These are phyloP conservation scores for Leptinotarsa undecemlineata DNA, from an alignment of 1,140 invertebrate species.

Conservation along the genomic window DNA sequence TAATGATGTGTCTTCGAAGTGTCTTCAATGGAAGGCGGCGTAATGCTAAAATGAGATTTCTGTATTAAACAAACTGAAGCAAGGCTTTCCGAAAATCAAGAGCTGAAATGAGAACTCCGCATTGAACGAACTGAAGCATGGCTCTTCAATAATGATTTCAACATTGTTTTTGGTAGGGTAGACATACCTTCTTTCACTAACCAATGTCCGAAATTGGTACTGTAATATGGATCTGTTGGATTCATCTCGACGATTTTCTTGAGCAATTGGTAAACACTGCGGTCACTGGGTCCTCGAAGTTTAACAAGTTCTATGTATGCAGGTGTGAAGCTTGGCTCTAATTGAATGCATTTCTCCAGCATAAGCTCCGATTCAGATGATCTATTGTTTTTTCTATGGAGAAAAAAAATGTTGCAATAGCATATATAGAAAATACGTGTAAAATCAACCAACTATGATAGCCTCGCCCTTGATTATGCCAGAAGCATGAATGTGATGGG, in stretches of 20 bases:
- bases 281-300: constrained; percentile 59
- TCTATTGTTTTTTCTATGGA: constrained; percentile 66
- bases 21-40: too few relatives aligned
- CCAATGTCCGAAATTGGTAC: constrained; percentile 70
- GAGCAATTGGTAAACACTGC: constrained; percentile 60
- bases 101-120: too few relatives aligned
- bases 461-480: too few relatives aligned
- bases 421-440: background rate
- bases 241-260: constrained; percentile 65
- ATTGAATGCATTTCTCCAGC: constrained; percentile 67
- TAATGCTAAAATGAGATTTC: too few relatives aligned
- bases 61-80: too few relatives aligned
- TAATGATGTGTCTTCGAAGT: too few relatives aligned
- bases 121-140: too few relatives aligned
- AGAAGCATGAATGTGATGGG: too few relatives aligned
- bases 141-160: too few relatives aligned
- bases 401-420: background rate
- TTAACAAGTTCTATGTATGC: constrained; percentile 70
- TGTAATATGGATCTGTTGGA: constrained; percentile 68
- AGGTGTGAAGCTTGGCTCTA: constrained; percentile 69
- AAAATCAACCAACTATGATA: too few relatives aligned
- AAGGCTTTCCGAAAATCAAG: too few relatives aligned
- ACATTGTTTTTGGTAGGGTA: too few relatives aligned
- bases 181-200: constrained; percentile 64
- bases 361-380: constrained; percentile 68